phyloP scores from a whole-genome alignment of 2,888 invertebrate genomes.

The Andrena chrysosceles region DNA sequence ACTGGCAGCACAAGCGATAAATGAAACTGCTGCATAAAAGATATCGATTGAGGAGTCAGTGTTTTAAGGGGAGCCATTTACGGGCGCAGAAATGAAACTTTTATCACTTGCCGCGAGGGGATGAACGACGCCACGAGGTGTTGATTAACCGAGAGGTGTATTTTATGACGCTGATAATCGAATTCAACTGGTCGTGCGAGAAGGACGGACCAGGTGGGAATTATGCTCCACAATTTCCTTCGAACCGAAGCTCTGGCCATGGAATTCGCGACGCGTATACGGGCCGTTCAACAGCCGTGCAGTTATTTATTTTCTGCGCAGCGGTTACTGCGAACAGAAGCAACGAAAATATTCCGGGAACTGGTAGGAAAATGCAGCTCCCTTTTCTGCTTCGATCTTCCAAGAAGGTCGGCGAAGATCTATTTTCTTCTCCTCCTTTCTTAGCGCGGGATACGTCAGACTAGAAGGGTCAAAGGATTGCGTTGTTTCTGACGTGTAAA shows the following conservation, averaged over 20 bases:
- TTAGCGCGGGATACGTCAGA: not conserved
- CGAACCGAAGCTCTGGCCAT: not conserved
- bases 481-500: too few relatives aligned
- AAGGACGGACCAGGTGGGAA: constrained; percentile 49
- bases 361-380: constrained; percentile 6
- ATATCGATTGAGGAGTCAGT: constrained; percentile 2
- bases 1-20: constrained; percentile 14
- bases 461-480: too few relatives aligned
- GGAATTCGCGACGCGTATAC: constrained; percentile 63
- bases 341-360: constrained; percentile 33
- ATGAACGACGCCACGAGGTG: constrained; percentile 5
- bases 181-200: constrained; percentile 34
- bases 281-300: constrained; percentile 60
- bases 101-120: constrained; percentile 31
- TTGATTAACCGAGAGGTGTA: constrained; percentile 38
- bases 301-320: constrained; percentile 56
- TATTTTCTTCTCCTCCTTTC: not conserved
- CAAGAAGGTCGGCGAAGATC: not conserved
- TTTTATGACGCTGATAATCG: constrained; percentile 46
- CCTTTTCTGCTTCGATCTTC: not conserved
- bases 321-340: constrained; percentile 25
- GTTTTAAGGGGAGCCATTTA: constrained; percentile 29
- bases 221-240: constrained; percentile 47
- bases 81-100: constrained; percentile 31
- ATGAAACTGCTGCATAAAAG: constrained; percentile 21